Evolutionary conservation across 2,888 invertebrate genomes (phyloP).

Genomic region (Thymelicus lineola): DNA sequence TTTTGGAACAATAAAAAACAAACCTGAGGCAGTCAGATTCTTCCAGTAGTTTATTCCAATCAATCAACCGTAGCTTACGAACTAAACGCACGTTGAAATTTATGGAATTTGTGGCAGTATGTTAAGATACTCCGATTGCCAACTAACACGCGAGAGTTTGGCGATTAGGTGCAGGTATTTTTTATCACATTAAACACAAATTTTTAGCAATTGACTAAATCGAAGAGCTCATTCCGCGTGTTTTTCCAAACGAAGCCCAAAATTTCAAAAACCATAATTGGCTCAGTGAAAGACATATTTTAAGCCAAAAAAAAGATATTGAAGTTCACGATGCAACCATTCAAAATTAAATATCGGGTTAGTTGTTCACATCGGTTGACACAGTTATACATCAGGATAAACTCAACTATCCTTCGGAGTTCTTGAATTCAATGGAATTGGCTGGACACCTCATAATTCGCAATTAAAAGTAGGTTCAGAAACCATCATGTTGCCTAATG

Average conservation of each 20-base stretch:
- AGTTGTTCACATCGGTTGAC: conserved; percentile 42
- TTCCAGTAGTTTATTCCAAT: too few species aligned
- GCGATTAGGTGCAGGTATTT: too few species aligned
- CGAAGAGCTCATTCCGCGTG: conserved; percentile 40
- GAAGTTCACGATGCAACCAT: conserved; percentile 44
- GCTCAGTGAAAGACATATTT: conserved; percentile 51
- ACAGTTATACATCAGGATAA: conserved; percentile 41
- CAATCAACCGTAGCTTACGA: too few species aligned
- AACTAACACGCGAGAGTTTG: too few species aligned
- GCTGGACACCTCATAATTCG: neutral
- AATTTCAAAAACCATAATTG: conserved; percentile 47
- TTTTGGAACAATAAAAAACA: too few species aligned
- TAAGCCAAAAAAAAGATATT: conserved; percentile 46
- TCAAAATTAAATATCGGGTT: conserved; percentile 34
- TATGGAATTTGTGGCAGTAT: too few species aligned
- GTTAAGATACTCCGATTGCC: too few species aligned
- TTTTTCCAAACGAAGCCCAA: conserved; percentile 37
- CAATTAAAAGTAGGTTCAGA: neutral
- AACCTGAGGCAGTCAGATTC: too few species aligned
- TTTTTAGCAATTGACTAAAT: conserved; percentile 28
- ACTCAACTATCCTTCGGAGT: conserved; percentile 38
- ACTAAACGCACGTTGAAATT: too few species aligned
- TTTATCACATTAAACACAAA: too few species aligned
- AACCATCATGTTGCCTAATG: neutral
- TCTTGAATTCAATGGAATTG: conserved; percentile 40